phyloP scores from a whole-genome alignment of 2,888 invertebrate genomes.

The Steinernema scapterisci region DNA sequence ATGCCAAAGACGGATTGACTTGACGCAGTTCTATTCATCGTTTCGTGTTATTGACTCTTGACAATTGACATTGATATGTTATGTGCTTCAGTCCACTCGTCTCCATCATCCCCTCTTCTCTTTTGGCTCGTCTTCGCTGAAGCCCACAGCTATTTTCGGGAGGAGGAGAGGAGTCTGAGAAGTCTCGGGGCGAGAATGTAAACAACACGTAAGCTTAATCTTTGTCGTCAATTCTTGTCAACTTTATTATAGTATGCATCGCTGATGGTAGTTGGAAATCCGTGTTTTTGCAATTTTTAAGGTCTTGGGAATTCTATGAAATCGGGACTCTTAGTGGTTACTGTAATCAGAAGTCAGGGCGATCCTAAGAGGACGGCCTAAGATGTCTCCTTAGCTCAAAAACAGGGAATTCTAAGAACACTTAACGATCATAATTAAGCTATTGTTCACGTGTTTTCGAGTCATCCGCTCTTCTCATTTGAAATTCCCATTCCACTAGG shows the following conservation, averaged over 20 bases:
- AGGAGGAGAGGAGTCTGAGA: background rate
- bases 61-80: conserved; percentile 17
- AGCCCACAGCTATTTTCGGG: too few species aligned
- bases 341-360: too few species aligned
- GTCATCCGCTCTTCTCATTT: too few species aligned
- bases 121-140: background rate
- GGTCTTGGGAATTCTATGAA: too few species aligned
- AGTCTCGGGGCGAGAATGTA: background rate
- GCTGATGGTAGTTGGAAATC: background rate
- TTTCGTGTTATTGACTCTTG: conserved; percentile 15
- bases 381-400: too few species aligned
- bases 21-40: background rate
- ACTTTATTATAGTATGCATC: background rate
- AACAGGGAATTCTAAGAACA: too few species aligned
- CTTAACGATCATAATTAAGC: too few species aligned
- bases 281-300: background rate
- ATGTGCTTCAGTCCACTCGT: background rate
- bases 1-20: background rate
- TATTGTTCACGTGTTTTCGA: too few species aligned
- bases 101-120: background rate
- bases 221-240: background rate
- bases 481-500: too few species aligned
- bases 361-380: too few species aligned
- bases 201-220: background rate
- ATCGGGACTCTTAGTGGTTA: too few species aligned